These are phyloP conservation scores for Apodemus speciosus DNA, from an alignment of 2,113 vertebrate genomes.

Conservation along the genomic window DNA sequence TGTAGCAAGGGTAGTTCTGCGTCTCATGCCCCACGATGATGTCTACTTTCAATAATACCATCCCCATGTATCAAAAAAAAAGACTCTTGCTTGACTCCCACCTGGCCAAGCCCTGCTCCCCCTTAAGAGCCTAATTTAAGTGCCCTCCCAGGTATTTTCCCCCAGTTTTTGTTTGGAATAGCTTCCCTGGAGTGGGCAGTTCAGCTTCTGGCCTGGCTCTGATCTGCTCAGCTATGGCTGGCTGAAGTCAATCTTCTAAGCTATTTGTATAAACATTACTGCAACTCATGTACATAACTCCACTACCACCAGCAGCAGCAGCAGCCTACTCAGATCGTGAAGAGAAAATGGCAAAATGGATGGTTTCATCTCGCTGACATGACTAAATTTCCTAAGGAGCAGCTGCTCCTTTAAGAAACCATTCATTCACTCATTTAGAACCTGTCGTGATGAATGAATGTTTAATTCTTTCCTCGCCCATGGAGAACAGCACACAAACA, in stretches of 20 bases:
- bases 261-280: not conserved
- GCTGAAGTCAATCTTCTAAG: not conserved
- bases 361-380: not conserved
- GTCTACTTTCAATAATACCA: not conserved
- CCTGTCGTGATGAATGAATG: not conserved
- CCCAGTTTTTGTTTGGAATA: not conserved
- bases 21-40: not conserved
- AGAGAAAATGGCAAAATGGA: not conserved
- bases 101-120: not conserved
- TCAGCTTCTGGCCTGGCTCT: not conserved
- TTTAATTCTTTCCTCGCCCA: conserved; percentile 6
- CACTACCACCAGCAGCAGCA: not conserved
- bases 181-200: not conserved
- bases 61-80: not conserved
- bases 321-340: not conserved
- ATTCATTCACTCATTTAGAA: conserved; percentile 3
- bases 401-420: conserved; percentile 37
- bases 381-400: conserved; percentile 16
- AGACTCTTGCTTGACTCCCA: not conserved
- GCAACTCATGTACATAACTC: not conserved
- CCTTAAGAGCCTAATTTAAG: not conserved
- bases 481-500: not conserved
- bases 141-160: not conserved
- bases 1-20: not conserved
- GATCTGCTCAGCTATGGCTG: not conserved